Conservation (phyloP, 1,140 invertebrate species). For the Procambarus virginalis region DNA sequence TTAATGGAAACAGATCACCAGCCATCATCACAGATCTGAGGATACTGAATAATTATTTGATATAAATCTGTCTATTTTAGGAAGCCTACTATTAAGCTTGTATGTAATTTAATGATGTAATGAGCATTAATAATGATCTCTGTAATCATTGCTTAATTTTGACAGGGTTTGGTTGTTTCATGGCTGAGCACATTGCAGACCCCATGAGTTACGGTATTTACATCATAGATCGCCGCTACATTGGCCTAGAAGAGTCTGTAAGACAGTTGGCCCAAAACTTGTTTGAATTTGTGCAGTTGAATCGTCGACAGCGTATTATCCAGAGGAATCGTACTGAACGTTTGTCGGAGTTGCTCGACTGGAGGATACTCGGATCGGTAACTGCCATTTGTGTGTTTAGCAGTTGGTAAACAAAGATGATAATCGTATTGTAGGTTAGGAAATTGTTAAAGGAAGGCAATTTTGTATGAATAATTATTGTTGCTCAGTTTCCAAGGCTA, state of each 20-base stretch:
- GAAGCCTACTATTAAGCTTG: too few relatives aligned
- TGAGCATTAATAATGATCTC: not conserved
- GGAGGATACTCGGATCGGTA: constrained; percentile 97
- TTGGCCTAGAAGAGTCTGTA: constrained; percentile 91
- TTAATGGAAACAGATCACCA: too few relatives aligned
- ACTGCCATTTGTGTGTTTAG: constrained; percentile 72
- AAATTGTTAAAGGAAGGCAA: not conserved
- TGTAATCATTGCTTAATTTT: constrained; percentile 22
- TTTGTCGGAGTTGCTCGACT: constrained; percentile 97
- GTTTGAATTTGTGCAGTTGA: constrained; percentile 94
- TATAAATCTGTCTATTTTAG: too few relatives aligned
- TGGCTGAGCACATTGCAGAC: constrained; percentile 98
- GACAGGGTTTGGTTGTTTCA: constrained; percentile 97
- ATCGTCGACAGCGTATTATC: constrained; percentile 96
- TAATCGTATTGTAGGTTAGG: not conserved
- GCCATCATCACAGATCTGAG: too few relatives aligned
- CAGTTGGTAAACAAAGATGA: too few relatives aligned
- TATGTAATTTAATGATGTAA: not conserved
- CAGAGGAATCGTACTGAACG: constrained; percentile 98
- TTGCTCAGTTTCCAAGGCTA: too few relatives aligned
- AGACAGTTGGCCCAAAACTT: constrained; percentile 95
- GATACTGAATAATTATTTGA: too few relatives aligned
- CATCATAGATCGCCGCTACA: constrained; percentile 94
- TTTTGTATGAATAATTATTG: not conserved
- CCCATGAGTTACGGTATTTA: constrained; percentile 99